These are phyloP conservation scores for Chelon labrosus DNA, from an alignment of 2,797 vertebrate species.

Conservation along the genomic window DNA sequence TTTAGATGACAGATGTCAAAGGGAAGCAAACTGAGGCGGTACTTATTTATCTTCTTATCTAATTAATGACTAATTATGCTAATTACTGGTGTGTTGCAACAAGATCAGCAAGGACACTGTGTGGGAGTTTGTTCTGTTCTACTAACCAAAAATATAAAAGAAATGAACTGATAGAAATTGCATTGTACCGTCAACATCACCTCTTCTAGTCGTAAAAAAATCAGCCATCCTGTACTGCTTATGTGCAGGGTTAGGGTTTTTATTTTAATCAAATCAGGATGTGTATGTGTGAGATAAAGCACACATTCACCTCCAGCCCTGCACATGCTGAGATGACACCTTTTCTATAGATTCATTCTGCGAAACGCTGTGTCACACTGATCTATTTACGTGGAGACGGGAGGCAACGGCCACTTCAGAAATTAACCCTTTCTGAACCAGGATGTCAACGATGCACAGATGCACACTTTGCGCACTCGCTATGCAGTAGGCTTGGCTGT, in stretches of 20 bases:
- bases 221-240: conserved; percentile 8
- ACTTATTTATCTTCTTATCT: too few relatives aligned
- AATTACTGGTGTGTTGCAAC: not conserved
- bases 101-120: not conserved
- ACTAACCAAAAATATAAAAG: not conserved
- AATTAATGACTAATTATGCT: too few relatives aligned
- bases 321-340: conserved; percentile 55
- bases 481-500: conserved; percentile 51
- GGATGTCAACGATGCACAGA: conserved; percentile 68
- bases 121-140: conserved; percentile 12
- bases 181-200: not conserved
- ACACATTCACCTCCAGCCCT: conserved; percentile 18
- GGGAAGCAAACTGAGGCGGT: not conserved
- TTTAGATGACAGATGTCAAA: not conserved
- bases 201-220: not conserved
- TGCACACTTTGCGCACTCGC: not conserved
- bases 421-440: conserved; percentile 81
- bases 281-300: not conserved
- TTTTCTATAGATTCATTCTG: conserved; percentile 68
- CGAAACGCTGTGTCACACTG: conserved; percentile 71
- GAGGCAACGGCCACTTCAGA: conserved; percentile 79
- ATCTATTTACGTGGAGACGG: conserved; percentile 70
- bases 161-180: not conserved
- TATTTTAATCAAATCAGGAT: conserved; percentile 13
- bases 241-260: not conserved